These are phyloP conservation scores for Agapetus fuscipes DNA, from an alignment of 2,888 invertebrate species.

Conservation along the genomic window DNA sequence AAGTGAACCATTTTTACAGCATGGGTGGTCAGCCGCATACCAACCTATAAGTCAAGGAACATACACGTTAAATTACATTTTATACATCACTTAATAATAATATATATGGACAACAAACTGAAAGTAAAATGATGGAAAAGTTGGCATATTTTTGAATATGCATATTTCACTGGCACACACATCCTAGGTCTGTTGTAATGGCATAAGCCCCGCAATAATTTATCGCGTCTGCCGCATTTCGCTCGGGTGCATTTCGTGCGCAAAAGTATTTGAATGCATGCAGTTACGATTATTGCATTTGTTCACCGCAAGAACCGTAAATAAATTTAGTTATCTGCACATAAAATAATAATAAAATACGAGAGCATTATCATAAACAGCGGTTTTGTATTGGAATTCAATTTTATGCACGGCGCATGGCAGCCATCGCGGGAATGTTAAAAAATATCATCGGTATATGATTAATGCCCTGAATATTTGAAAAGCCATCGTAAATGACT, in stretches of 20 bases:
- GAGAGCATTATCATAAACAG: slow-evolving; percentile 2
- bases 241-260: slow-evolving; percentile 5
- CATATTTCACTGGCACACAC: too few species aligned
- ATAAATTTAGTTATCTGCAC: slow-evolving; percentile 2
- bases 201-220: slow-evolving; percentile 7
- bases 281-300: slow-evolving; percentile 7
- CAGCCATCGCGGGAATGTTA: not conserved
- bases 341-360: slow-evolving; percentile 6
- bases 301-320: not conserved
- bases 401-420: not conserved
- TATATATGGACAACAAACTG: too few species aligned
- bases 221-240: slow-evolving; percentile 6
- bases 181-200: too few species aligned
- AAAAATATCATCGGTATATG: not conserved
- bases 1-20: too few species aligned
- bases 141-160: too few species aligned
- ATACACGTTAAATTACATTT: too few species aligned
- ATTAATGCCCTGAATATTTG: too few species aligned
- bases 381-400: slow-evolving; percentile 3
- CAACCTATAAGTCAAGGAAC: too few species aligned
- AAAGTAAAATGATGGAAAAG: too few species aligned
- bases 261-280: slow-evolving; percentile 6
- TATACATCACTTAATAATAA: too few species aligned
- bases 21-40: too few species aligned
- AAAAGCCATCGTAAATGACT: too few species aligned